Conservation (phyloP, 2,113 vertebrate genomes). For the Carollia perspicillata region DNA sequence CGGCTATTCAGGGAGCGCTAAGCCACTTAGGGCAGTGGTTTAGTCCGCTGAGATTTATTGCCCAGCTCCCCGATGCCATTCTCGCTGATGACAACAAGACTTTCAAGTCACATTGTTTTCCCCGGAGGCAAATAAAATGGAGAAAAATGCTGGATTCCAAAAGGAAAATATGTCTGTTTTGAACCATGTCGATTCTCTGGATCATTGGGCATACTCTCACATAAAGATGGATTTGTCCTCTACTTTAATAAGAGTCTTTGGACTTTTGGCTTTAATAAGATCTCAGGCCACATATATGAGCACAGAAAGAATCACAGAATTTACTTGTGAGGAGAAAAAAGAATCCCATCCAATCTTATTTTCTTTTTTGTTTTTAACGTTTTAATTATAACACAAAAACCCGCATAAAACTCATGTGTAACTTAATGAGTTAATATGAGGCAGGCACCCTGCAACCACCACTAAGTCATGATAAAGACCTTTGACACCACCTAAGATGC, state of each 20-base stretch:
- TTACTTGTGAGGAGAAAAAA: not conserved
- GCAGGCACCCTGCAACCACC: not conserved
- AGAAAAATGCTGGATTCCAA: constrained; percentile 23
- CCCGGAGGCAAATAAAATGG: constrained; percentile 41
- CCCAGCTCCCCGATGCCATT: not conserved
- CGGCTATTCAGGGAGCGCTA: constrained; percentile 31
- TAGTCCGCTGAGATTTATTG: constrained; percentile 48
- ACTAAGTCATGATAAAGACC: not conserved
- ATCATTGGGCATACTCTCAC: not conserved
- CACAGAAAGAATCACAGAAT: not conserved
- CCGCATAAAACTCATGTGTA: not conserved
- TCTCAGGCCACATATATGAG: not conserved
- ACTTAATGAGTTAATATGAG: not conserved
- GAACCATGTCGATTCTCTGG: not conserved
- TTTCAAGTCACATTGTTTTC: constrained; percentile 1
- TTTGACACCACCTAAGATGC: not conserved
- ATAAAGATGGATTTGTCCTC: not conserved
- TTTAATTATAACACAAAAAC: not conserved
- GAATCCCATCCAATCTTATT: not conserved
- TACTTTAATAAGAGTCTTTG: not conserved
- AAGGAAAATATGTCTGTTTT: not conserved
- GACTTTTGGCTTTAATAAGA: not conserved
- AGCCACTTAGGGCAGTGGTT: constrained; percentile 16
- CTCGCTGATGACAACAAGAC: not conserved
- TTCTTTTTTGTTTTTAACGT: not conserved